Evolutionary conservation across 2,888 invertebrate genomes (phyloP).

Genomic region (Elegia similella): DNA sequence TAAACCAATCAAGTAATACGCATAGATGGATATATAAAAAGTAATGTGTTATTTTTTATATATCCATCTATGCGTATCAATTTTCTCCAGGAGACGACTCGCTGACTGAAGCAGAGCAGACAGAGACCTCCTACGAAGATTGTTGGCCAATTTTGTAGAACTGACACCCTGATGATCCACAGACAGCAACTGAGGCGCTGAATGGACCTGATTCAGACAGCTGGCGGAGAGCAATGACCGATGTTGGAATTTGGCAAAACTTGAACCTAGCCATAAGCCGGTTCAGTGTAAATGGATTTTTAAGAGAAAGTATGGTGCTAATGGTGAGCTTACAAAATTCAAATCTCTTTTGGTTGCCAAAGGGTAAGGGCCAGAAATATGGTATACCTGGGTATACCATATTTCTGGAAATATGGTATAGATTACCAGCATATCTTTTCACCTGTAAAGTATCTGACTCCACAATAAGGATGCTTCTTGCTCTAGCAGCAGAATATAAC

Average conservation of each 20-base stretch:
- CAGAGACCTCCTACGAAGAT: constrained; percentile 2
- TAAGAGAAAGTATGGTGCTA: background rate
- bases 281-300: background rate
- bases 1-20: too few species aligned
- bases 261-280: background rate
- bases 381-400: too few species aligned
- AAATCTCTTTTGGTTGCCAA: background rate
- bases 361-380: background rate
- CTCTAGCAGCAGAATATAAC: background rate
- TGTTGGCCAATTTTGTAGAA: background rate
- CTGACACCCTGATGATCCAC: too few species aligned
- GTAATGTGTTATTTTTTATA: too few species aligned
- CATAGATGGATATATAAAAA: too few species aligned
- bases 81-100: too few species aligned
- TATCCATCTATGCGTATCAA: too few species aligned
- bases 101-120: background rate
- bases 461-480: background rate
- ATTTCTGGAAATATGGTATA: too few species aligned
- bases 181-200: too few species aligned
- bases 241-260: background rate
- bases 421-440: background rate
- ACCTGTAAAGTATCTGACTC: background rate
- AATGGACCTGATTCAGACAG: too few species aligned
- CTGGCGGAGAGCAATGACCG: background rate
- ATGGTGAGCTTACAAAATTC: background rate